Base-by-base conservation (phyloP, 2,888 invertebrate genomes). In the Metopia argyrocephala region DNA sequence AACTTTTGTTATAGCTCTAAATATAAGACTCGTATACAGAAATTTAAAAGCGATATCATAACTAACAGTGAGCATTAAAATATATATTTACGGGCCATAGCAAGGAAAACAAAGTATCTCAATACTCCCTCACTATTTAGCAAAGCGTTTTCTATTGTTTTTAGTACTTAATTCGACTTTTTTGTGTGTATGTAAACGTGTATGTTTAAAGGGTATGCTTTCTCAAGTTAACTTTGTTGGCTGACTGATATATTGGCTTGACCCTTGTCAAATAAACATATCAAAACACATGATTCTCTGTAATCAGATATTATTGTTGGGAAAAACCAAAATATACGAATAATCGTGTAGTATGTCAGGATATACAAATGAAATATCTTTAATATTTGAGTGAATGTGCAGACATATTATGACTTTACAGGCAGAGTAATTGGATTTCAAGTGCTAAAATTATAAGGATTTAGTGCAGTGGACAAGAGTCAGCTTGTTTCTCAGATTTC, bases 181-280 rank as follows among this genome's bases (percentile, higher is more conserved):
- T 15, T 45, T 20, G 31, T 9, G 46, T n/a, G 48, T n/a, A 48
- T 48, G 48, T 48, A n/a, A 18, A 6, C 7, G n/a, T 18, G 9
- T 3, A 15, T 48, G 48, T 31, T n/a, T n/a, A n/a, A n/a, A n/a
- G 12, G 12, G 48, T 48, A 20, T 48, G n/a, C 2, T 5, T 18
- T 28, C 15, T 7, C 2, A 27, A 45, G n/a, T 64, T 56, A 50
- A 27, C 7, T 38, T 21, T 3, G n/a, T 27, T 31, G 27, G 27
- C 46, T 27, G 45, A 45, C 45, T 57, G 57, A 69, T 54, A 54
- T 66, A 78, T 74, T 64, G 64, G 45, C 69, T 65, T 76, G 75
- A 76, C 75, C 79, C 66, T 69, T 75, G 79, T 71, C 79, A 79
- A 75, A 75, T 79, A 75, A 75, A 79, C 75, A 66, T 61, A 61